These are phyloP conservation scores for Choristoneura rosaceana DNA, from an alignment of 2,888 invertebrate genomes.

Conservation along the genomic window DNA sequence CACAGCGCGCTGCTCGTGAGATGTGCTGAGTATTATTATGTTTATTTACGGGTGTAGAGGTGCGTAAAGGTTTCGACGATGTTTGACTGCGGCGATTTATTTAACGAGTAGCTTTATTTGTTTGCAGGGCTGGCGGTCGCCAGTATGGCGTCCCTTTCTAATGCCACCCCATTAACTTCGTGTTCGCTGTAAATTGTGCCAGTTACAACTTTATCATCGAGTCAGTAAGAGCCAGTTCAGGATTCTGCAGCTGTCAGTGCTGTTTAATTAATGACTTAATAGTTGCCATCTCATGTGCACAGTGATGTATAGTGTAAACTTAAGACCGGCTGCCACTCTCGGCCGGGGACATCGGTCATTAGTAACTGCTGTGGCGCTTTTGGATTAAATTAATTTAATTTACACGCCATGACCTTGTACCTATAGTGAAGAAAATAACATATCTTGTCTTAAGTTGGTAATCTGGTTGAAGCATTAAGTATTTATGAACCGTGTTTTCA, in stretches of 20 bases:
- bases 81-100: conserved; percentile 77
- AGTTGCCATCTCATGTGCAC: conserved; percentile 66
- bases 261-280: conserved; percentile 74
- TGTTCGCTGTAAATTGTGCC: conserved; percentile 58
- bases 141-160: conserved; percentile 60
- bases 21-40: conserved; percentile 63
- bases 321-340: conserved; percentile 35
- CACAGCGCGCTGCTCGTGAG: conserved; percentile 42
- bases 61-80: conserved; percentile 71
- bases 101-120: conserved; percentile 78
- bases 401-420: neutral
- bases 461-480: too few species aligned
- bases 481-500: too few species aligned
- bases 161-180: conserved; percentile 72
- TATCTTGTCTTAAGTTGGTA: too few species aligned
- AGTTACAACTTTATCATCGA: conserved; percentile 66
- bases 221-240: conserved; percentile 52
- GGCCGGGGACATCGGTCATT: conserved; percentile 39
- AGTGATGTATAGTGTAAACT: conserved; percentile 43
- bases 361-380: conserved; percentile 32
- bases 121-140: conserved; percentile 62
- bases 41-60: conserved; percentile 68
- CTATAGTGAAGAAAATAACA: too few species aligned
- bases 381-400: conserved; percentile 30
- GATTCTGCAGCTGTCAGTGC: conserved; percentile 50